phyloP scores from a whole-genome alignment of 2,888 invertebrate genomes.

The Mythimna vitellina region DNA sequence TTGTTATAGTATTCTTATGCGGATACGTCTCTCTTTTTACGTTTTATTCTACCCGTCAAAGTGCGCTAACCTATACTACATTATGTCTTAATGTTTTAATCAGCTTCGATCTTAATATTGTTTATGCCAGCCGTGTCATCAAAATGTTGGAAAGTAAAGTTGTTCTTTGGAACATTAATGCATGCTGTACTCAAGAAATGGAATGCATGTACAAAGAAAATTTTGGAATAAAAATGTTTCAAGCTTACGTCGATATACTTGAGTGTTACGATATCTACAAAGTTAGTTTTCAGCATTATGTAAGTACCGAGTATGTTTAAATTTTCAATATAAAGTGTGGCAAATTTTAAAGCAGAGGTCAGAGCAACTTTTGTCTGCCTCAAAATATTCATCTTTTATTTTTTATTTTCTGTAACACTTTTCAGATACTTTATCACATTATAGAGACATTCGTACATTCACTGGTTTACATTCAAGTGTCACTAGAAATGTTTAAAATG shows the following conservation, averaged over 20 bases:
- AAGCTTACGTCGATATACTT: conserved; percentile 10
- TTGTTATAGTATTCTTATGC: not conserved
- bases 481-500: not conserved
- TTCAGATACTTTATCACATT: conserved; percentile 14
- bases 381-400: not conserved
- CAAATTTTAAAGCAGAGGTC: not conserved
- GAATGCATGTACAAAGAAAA: not conserved
- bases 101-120: conserved; percentile 31
- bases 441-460: not conserved
- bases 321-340: not conserved
- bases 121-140: conserved; percentile 21
- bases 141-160: conserved; percentile 23
- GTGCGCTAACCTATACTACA: not conserved
- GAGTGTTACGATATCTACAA: conserved; percentile 13
- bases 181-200: not conserved
- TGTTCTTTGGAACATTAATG: conserved; percentile 27
- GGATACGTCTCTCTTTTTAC: not conserved
- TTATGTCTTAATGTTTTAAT: conserved; percentile 1
- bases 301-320: not conserved
- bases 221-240: conserved; percentile 9
- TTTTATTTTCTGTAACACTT: not conserved
- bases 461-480: not conserved
- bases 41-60: not conserved
- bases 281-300: conserved; percentile 9
- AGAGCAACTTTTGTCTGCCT: not conserved